Percentiles rank a stretch among this genome's conserved stretches.
phyloP scores from a whole-genome alignment of 1,140 invertebrate species.

The Diachasma alloeum region DNA sequence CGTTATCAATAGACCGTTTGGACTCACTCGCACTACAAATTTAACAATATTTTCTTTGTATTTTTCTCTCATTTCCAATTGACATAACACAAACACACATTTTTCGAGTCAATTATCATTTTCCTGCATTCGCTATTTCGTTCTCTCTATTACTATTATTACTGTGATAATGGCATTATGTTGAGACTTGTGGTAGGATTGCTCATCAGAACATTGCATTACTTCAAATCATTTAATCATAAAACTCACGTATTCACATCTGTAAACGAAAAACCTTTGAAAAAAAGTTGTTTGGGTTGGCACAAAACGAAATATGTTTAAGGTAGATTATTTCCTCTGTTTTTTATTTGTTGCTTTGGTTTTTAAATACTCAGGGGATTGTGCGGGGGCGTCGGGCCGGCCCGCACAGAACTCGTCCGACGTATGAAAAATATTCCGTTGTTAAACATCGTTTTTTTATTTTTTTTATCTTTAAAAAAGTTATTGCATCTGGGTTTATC shows the following conservation, averaged over 20 bases:
- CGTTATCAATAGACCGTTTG: not conserved
- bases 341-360: slow-evolving; percentile 6
- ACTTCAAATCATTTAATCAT: not conserved
- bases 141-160: not conserved
- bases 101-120: not conserved
- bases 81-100: not conserved
- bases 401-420: slow-evolving; percentile 33
- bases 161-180: not conserved
- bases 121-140: not conserved
- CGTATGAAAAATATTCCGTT: slow-evolving; percentile 62
- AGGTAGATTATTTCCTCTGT: slow-evolving; percentile 43
- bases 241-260: slow-evolving; percentile 13
- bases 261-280: slow-evolving; percentile 32
- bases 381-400: slow-evolving; percentile 26
- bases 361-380: slow-evolving; percentile 21
- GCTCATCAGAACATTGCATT: not conserved
- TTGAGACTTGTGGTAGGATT: slow-evolving; percentile 9
- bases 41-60: not conserved
- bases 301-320: slow-evolving; percentile 59
- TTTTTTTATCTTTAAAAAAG: slow-evolving; percentile 53
- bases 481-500: slow-evolving; percentile 60
- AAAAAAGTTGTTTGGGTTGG: slow-evolving; percentile 51
- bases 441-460: slow-evolving; percentile 49
- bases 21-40: not conserved
- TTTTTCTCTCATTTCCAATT: not conserved